Conservation (phyloP, 2,888 invertebrate genomes). For the Zonitis immaculata region DNA sequence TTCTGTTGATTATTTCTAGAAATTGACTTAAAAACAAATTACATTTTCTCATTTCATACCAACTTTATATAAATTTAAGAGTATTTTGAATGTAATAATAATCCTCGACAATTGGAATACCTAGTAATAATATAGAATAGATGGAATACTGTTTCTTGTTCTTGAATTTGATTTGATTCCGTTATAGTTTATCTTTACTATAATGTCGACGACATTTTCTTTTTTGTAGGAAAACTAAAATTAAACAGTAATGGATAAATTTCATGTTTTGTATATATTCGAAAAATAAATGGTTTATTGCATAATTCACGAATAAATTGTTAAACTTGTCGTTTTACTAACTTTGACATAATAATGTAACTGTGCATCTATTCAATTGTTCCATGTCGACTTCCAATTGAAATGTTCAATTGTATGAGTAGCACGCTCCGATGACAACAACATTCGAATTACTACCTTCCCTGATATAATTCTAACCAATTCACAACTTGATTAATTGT, state of each 20-base stretch:
- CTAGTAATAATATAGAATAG: too few species aligned
- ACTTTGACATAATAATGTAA: conserved; percentile 24
- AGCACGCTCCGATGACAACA: conserved; percentile 33
- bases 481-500: conserved; percentile 31
- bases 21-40: conserved; percentile 6
- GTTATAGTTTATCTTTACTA: too few species aligned
- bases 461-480: conserved; percentile 30
- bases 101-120: too few species aligned
- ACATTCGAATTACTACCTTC: conserved; percentile 38
- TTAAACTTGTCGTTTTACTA: conserved; percentile 32
- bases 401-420: conserved; percentile 38
- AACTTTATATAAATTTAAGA: too few species aligned
- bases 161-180: too few species aligned
- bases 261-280: conserved; percentile 15
- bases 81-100: too few species aligned
- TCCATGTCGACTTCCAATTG: conserved; percentile 30
- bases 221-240: too few species aligned
- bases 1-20: conserved; percentile 17
- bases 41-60: too few species aligned
- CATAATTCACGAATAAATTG: conserved; percentile 39
- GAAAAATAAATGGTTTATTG: conserved; percentile 28
- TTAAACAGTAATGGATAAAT: conserved; percentile 1
- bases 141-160: too few species aligned
- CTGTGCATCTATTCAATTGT: conserved; percentile 38
- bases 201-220: too few species aligned